Base-by-base conservation (phyloP, 2,113 vertebrate genomes). In the Corvus hawaiiensis region DNA sequence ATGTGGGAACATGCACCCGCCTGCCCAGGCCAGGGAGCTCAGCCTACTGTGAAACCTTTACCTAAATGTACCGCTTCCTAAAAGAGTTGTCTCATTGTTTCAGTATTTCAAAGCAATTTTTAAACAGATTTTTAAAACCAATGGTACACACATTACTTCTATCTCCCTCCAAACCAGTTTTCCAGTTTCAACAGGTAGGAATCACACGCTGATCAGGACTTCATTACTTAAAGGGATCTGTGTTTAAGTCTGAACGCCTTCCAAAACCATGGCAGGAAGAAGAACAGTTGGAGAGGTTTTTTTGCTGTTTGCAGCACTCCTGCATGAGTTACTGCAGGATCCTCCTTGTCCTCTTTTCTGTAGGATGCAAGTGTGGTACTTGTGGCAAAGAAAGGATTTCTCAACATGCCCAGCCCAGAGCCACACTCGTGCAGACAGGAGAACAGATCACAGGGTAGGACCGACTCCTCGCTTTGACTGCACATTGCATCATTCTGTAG, bases 41-140 rank as follows among this genome's bases (percentile, higher is more conserved):
- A 52, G 54, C 20, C 2, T 6, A 0, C 6, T 4, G 6, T 8
- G 10, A 55, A 79, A 39, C 30, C 64, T 66, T 37, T n/a, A 9
- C 23, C 27, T 35, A n/a, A 32, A 62, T 3, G 1, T 14, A 21
- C 3, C 0, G 1, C 8, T 67, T 59, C 24, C 28, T 37, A 71
- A 75, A 21, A 68, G 14, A 33, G 10, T 11, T 16, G 22, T 46
- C 27, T 52, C 33, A 19, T 0, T 54, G n/a, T 16, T 59, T 59
- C n/a, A 37, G 11, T 74, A 30, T 20, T 56, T 64, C 43, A 37
- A 79, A 68, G 28, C 20, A 8, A 9, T 10, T 13, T 48, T 58
- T n/a, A 0, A 66, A 26, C 9, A 19, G 41, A 13, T 24, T 75
- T 55, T 35, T 10, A 9, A 63, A 88, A 37, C 2, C 5, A 35